Evolutionary conservation across 2,113 vertebrate species (phyloP), one percentile per base, ranked within the genome.

Genomic region (Australoheros scitulus): DNA sequence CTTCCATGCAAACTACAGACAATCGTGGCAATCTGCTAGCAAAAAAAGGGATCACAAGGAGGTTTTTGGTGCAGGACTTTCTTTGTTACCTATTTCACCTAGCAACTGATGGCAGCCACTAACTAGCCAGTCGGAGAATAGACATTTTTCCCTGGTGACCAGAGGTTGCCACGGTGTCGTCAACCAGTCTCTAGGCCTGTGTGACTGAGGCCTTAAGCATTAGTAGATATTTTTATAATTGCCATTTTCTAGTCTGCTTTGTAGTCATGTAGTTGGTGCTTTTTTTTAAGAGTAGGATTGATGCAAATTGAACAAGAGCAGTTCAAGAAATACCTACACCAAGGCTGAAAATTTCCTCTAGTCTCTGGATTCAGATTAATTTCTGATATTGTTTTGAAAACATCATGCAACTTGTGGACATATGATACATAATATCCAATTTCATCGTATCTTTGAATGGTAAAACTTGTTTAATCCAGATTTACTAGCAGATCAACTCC

Each of bases 301-400:
- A 41, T 65, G 61, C 63, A 47, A 68, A 68, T 47, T 68, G 63
- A 68, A 68, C 22, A 68, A 68, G 22, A 68, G 38, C 38, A 68
- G 38, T 38, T 68, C 38, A 68, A 68, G 63, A 68, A 47, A 68
- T 68, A 68, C 43, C 4, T 47, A 47, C 22, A 68, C 63, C 63
- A 68, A 3, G 29, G 29, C 29, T 29, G 29, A 29, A 29, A 29
- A 29, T 29, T 29, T 29, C 29, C 29, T 29, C 29, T 4, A 26
- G 38, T 24, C 63, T 68, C 38, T 47, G 22, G 24, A 26, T 68
- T 38, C 41, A 47, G 15, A 47, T 6, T 18, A 47, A 22, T 68
- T 38, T 68, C 9, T 26, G 64, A 47, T 47, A 68, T 22, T 47
- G 18, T 47, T 41, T 47, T 68, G 22, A 68, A 38, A 68, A 68